A percentile compares a stretch with the other conserved stretches of the same genome.
Evolutionary conservation across 2,888 invertebrate genomes (phyloP).

Genomic region (Gryllus longicercus): DNA sequence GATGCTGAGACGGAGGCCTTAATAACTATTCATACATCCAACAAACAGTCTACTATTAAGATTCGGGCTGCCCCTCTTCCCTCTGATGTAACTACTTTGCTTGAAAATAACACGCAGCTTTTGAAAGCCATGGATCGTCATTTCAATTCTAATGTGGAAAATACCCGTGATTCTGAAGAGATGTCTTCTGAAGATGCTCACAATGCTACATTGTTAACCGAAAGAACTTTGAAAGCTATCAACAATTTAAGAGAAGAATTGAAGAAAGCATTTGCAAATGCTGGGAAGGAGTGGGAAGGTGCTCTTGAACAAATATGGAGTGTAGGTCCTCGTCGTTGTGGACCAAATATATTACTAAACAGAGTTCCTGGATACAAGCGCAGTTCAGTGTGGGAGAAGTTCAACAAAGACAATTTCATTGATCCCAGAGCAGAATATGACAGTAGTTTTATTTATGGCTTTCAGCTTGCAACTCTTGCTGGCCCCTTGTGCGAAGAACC

Average conservation of each 20-base stretch:
- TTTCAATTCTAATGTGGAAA: slow-evolving; percentile 4
- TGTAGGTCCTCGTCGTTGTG: slow-evolving; percentile 84
- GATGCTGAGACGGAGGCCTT: slow-evolving; percentile 49
- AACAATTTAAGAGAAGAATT: slow-evolving; percentile 57
- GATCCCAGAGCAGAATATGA: slow-evolving; percentile 51
- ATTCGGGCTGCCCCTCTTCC: slow-evolving; percentile 77
- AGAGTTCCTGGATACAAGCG: slow-evolving; percentile 64
- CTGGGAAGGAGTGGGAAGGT: slow-evolving; percentile 53
- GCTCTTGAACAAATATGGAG: slow-evolving; percentile 76
- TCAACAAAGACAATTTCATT: slow-evolving; percentile 32
- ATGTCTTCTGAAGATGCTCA: slow-evolving; percentile 23
- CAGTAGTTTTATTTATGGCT: slow-evolving; percentile 78
- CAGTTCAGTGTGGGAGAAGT: slow-evolving; percentile 53
- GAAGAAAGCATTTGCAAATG: slow-evolving; percentile 56
- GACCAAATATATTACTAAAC: slow-evolving; percentile 78
- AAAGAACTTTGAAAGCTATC: slow-evolving; percentile 49
- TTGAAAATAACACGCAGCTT: slow-evolving; percentile 68
- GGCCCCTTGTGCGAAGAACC: slow-evolving; percentile 98
- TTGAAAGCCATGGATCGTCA: slow-evolving; percentile 49
- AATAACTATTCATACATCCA: slow-evolving; percentile 62
- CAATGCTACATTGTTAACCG: slow-evolving; percentile 25
- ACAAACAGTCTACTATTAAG: slow-evolving; percentile 67
- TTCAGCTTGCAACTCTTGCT: slow-evolving; percentile 78
- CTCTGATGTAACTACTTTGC: slow-evolving; percentile 60
- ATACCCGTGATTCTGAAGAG: background rate